Evolutionary conservation across 2,797 vertebrate genomes (phyloP).

Genomic region (Masticophis lateralis): DNA sequence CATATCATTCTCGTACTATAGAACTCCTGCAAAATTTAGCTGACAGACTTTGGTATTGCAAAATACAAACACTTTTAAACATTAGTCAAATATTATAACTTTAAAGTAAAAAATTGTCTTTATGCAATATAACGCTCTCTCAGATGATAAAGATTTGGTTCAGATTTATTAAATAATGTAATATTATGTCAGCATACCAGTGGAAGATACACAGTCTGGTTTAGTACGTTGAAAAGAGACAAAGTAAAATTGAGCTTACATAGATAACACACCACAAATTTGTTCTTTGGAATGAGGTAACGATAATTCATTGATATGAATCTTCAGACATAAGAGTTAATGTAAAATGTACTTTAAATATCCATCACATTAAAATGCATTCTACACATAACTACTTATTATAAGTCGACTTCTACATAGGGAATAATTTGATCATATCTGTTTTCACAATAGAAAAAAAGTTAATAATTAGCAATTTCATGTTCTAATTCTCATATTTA

Average conservation of each 20-base stretch:
- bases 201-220: constrained; percentile 4
- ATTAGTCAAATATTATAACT: not conserved
- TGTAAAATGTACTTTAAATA: not conserved
- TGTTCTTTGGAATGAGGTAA: not conserved
- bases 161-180: not conserved
- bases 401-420: not conserved
- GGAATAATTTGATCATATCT: not conserved
- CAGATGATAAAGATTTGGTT: constrained; percentile 23
- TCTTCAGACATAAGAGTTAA: not conserved
- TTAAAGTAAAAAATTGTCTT: not conserved
- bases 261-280: not conserved
- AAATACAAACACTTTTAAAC: constrained; percentile 2
- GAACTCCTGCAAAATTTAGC: constrained; percentile 9
- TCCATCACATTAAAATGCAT: not conserved
- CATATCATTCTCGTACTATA: not conserved
- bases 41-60: constrained; percentile 9
- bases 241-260: constrained; percentile 5
- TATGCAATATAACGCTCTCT: not conserved
- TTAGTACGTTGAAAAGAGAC: not conserved
- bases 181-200: not conserved
- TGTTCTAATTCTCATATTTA: not conserved
- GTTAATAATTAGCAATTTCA: not conserved
- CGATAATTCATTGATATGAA: not conserved
- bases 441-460: not conserved
- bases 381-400: not conserved